Evolutionary conservation across 2,797 vertebrate genomes (phyloP).

Genomic region (Mus caroli): DNA sequence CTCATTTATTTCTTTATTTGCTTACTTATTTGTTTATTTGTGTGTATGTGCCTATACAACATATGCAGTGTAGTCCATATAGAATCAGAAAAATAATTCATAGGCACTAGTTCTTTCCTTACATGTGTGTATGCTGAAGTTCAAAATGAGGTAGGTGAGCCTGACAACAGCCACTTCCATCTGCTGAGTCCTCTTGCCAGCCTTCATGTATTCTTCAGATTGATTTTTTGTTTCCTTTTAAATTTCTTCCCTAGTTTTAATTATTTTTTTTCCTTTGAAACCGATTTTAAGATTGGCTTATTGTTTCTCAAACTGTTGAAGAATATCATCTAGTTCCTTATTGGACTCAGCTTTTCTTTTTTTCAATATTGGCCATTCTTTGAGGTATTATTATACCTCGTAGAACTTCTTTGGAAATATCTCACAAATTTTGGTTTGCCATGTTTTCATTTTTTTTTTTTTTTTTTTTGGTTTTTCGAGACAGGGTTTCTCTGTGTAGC

Average conservation of each 20-base stretch:
- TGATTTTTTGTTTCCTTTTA: background rate
- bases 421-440: background rate
- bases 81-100: no score
- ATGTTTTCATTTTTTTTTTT: background rate
- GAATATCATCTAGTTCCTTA: background rate
- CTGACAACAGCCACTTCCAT: background rate
- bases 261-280: background rate
- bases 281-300: background rate
- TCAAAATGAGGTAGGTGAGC: background rate
- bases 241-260: background rate
- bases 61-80: background rate
- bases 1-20: no score
- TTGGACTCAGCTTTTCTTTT: background rate
- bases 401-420: background rate
- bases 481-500: no score
- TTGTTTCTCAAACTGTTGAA: background rate
- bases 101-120: background rate
- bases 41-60: background rate
- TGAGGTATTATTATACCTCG: background rate
- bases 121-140: no score
- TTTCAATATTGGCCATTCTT: background rate
- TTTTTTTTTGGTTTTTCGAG: no score
- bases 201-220: background rate
- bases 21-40: background rate
- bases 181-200: background rate